Base-by-base conservation (phyloP, 2,888 invertebrate species). In the Petrophora chlorosata region DNA sequence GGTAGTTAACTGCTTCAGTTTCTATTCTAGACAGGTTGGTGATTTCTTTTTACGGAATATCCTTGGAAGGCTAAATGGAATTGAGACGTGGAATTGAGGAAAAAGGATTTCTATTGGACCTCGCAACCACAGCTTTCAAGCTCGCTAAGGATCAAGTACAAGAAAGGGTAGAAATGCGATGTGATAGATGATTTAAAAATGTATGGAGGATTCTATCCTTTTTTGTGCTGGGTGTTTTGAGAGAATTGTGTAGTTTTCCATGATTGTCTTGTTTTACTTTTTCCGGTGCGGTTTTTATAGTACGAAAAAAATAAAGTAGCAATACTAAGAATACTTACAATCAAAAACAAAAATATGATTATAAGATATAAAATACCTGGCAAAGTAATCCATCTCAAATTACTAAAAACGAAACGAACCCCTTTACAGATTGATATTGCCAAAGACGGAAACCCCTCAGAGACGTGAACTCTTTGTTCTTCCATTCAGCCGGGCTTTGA, bases 1-100 rank as follows among this genome's bases (percentile, higher is more conserved):
- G 34, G 19, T 34, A 30, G 42, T 34, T 44, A 36, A 33, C 43
- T 50, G 47, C 32, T 47, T 43, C 43, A 43, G 43, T 49, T 43
- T 43, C 34, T 33, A 38, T 43, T 43, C 34, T 33, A 38, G 38
- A 23, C 49, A 38, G 43, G 33, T 43, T 22, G 42, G 16, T 19
- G 33, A 43, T 49, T 38, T 23, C 23, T 49, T 42, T 46, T 36
- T 41, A 32, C 35, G 26, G 8, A 42, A 36, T 42, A 15, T 26
- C 15, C 19, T 22, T 16, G 25, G 12, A 16, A 5, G 16, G 10
- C 16, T n/a, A 16, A 44, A 45, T 33, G 29, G 17, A 8, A 41
- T 12, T 16, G 26, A 14, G 26, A n/a, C n/a, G 7, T 14, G 8
- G 12, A 41, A 23, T 25, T 39, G n/a, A 8, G 17, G 22, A 15